Conservation (phyloP, 2,797 vertebrate species). For the Hemibagrus guttatus region DNA sequence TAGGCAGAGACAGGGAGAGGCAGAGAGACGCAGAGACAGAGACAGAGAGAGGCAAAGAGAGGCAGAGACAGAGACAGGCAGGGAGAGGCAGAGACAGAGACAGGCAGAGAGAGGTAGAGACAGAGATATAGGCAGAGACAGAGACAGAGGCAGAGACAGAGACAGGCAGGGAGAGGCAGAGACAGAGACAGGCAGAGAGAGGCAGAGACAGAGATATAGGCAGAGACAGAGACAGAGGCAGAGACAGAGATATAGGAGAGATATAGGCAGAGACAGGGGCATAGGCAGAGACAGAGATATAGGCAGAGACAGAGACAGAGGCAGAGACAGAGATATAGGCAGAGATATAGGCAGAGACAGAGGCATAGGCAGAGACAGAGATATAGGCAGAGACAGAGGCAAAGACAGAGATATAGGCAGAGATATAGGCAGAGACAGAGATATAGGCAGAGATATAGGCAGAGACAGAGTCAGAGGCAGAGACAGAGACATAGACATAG, state of each 20-base stretch:
- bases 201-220: neutral
- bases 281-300: neutral
- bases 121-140: neutral
- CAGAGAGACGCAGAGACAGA: neutral
- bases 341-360: neutral
- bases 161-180: neutral
- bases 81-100: neutral
- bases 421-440: neutral
- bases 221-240: neutral
- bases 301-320: neutral
- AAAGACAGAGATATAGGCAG: no score
- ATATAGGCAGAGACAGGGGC: neutral
- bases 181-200: neutral
- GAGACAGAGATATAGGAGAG: no score
- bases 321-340: neutral
- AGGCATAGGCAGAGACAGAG: neutral
- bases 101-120: neutral
- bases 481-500: no score
- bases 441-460: neutral
- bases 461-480: neutral
- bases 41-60: no score
- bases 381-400: neutral
- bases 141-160: neutral
- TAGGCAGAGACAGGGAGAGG: neutral
- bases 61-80: neutral